Percentiles rank a stretch among this genome's conserved stretches.
Conservation (phyloP, 2,113 vertebrate species). For the Malurus melanocephalus region DNA sequence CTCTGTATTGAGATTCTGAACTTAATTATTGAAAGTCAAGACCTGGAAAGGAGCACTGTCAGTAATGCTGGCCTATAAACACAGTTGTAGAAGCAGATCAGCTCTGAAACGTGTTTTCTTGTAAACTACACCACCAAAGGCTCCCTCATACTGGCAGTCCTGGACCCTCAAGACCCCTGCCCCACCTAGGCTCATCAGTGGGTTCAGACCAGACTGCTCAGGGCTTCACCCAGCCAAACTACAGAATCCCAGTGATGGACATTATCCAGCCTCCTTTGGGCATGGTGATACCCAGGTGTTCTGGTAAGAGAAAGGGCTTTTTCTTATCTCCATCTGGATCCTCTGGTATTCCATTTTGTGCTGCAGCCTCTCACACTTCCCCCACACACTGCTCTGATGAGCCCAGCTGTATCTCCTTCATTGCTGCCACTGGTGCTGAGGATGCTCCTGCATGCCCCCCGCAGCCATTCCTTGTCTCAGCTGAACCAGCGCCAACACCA, state of each 20-base stretch:
- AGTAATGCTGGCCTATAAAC: not conserved
- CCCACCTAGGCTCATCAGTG: not conserved
- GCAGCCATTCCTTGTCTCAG: fast-evolving
- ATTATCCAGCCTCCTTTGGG: fast-evolving
- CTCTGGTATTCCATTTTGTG: not conserved
- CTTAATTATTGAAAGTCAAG: not conserved
- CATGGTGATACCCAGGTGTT: fast-evolving
- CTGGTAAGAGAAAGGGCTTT: not conserved
- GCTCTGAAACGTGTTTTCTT: not conserved
- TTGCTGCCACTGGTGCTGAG: not conserved
- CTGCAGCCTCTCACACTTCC: not conserved
- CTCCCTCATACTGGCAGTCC: not conserved
- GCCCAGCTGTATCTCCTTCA: fast-evolving
- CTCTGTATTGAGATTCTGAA: not conserved
- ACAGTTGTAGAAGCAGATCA: not conserved
- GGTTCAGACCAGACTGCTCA: not conserved
- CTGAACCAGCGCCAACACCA: fast-evolving
- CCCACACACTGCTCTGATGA: fast-evolving
- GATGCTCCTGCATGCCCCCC: fast-evolving
- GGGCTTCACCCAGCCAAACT: not conserved
- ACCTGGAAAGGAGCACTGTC: not conserved
- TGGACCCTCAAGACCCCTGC: too few relatives aligned
- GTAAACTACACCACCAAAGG: not conserved
- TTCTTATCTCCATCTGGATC: not conserved
- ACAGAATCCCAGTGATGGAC: fast-evolving